Percentiles rank a stretch among this genome's conserved stretches.
phyloP scores from a whole-genome alignment of 2,797 vertebrate genomes.

The Champsocephalus esox region DNA sequence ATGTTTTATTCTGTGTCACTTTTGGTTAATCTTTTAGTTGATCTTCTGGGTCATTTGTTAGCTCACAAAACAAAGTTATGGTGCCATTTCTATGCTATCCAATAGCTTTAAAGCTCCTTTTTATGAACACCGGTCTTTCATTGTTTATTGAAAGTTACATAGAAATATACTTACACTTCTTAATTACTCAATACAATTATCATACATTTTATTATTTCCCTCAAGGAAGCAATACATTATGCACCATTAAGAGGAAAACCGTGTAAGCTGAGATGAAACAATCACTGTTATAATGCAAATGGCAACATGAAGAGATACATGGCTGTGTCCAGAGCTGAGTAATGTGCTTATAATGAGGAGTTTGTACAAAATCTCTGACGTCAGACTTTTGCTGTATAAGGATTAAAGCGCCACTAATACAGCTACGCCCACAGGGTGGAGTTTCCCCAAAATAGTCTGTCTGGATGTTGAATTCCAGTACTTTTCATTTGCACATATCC shows the following conservation, averaged over 20 bases:
- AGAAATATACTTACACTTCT: conserved; percentile 29
- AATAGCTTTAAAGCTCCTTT: conserved; percentile 28
- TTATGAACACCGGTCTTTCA: neutral
- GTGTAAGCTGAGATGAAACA: conserved; percentile 32
- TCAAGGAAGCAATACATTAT: conserved; percentile 28
- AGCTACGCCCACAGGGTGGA: conserved; percentile 48
- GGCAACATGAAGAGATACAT: conserved; percentile 35
- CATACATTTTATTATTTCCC: conserved; percentile 22
- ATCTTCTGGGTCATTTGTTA: conserved; percentile 50
- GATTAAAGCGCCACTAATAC: conserved; percentile 8
- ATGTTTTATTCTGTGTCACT: conserved; percentile 50
- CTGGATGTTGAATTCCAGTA: conserved; percentile 51
- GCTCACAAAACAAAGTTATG: conserved; percentile 38
- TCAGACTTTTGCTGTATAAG: conserved; percentile 11
- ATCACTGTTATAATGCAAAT: conserved; percentile 25
- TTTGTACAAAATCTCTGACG: conserved; percentile 28
- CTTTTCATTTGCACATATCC: conserved; percentile 48
- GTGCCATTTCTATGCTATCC: conserved; percentile 51
- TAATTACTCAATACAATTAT: conserved; percentile 37
- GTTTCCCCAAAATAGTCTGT: conserved; percentile 54
- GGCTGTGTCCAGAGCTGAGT: conserved; percentile 60
- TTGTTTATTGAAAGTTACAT: conserved; percentile 22
- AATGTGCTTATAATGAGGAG: conserved; percentile 38
- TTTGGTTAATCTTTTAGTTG: conserved; percentile 38
- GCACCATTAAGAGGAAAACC: conserved; percentile 19